phyloP scores from a whole-genome alignment of 1,140 invertebrate genomes.

The Drosophila malerkotliana region DNA sequence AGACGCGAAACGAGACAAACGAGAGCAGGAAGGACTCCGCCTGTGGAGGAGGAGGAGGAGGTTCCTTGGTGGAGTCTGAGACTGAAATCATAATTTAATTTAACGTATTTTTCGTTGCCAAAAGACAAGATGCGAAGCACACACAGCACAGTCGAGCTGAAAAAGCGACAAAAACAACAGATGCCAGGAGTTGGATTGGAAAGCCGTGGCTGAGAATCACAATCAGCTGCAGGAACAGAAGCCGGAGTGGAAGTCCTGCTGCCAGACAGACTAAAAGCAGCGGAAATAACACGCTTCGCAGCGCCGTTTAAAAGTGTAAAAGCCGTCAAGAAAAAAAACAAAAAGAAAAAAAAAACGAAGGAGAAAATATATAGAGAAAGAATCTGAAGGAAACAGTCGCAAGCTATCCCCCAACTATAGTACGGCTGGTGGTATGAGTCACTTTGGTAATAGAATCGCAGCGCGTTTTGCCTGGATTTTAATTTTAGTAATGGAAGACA shows the following conservation, averaged over 20 bases:
- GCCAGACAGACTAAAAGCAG: conserved; percentile 72
- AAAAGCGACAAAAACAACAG: conserved; percentile 53
- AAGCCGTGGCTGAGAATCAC: conserved; percentile 21
- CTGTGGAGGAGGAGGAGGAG: not conserved
- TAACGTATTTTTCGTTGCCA: conserved; percentile 76
- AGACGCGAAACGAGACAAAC: conserved; percentile 20
- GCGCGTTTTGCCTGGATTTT: conserved; percentile 68
- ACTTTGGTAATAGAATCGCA: conserved; percentile 81
- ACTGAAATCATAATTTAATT: conserved; percentile 82
- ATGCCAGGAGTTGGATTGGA: conserved; percentile 27
- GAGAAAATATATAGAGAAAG: conserved; percentile 10
- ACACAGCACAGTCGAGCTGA: conserved; percentile 35
- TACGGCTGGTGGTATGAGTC: conserved; percentile 49
- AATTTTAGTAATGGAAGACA: conserved; percentile 82
- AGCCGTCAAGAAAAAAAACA: conserved; percentile 61
- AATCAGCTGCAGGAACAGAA: conserved; percentile 35
- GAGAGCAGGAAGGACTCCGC: not conserved
- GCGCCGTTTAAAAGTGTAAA: conserved; percentile 79
- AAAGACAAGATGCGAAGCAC: conserved; percentile 68
- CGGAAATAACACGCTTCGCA: conserved; percentile 71
- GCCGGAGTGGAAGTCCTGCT: conserved; percentile 48
- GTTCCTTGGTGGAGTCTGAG: conserved; percentile 10
- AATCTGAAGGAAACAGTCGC: conserved; percentile 38
- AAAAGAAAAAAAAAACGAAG: conserved; percentile 10
- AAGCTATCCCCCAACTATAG: conserved; percentile 2